phyloP scores from a whole-genome alignment of 2,797 vertebrate species.

The Centroberyx gerrardi region DNA sequence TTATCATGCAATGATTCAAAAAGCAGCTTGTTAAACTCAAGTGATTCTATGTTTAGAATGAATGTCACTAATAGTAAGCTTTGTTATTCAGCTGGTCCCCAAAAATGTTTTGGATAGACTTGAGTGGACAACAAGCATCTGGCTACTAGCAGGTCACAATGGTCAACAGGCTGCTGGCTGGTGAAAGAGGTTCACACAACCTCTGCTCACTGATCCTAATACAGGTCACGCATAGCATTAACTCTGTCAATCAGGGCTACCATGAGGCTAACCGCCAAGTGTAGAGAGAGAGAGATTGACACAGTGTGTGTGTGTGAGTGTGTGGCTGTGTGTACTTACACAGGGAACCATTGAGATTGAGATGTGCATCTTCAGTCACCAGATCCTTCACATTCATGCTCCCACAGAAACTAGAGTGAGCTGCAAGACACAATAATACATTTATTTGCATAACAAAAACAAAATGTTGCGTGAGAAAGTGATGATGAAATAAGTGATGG shows the following conservation, averaged over 20 bases:
- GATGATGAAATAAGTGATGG: background rate
- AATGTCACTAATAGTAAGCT: background rate
- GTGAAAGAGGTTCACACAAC: slow-evolving; percentile 72
- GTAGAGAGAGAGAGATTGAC: background rate
- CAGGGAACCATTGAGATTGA: slow-evolving; percentile 88
- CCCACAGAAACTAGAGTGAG: slow-evolving; percentile 90
- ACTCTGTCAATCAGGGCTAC: slow-evolving; percentile 57
- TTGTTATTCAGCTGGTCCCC: background rate
- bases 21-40: background rate
- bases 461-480: background rate
- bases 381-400: slow-evolving; percentile 89
- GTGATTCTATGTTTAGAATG: background rate
- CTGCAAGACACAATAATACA: slow-evolving; percentile 85
- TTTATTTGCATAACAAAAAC: slow-evolving; percentile 44
- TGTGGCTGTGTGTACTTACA: slow-evolving; percentile 87
- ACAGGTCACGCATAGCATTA: slow-evolving; percentile 69
- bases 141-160: slow-evolving; percentile 28
- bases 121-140: slow-evolving; percentile 27
- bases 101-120: slow-evolving; percentile 16
- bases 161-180: slow-evolving; percentile 44
- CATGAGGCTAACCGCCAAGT: background rate
- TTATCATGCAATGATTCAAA: slow-evolving; percentile 2
- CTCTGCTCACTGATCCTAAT: slow-evolving; percentile 49
- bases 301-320: slow-evolving; percentile 2
- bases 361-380: slow-evolving; percentile 87